Percentiles rank a stretch among this genome's conserved stretches.
phyloP scores from a whole-genome alignment of 2,797 vertebrate species.

The Sebastolobus alascanus region DNA sequence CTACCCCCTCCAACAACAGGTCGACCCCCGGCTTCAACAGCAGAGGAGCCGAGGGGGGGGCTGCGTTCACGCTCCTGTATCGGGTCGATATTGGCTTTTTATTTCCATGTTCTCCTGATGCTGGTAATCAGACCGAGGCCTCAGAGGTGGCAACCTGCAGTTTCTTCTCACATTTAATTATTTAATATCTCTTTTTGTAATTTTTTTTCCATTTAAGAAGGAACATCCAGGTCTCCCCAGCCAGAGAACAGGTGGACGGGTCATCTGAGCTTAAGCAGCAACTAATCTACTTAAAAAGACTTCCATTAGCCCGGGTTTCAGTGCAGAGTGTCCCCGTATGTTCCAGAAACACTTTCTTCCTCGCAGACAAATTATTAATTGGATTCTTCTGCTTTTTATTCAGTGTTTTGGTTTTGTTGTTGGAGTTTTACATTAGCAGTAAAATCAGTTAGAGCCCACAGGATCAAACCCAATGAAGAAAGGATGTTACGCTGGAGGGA shows the following conservation, averaged over 20 bases:
- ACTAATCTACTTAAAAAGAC: conserved; percentile 52
- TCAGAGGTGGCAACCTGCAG: conserved; percentile 17
- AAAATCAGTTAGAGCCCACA: background rate
- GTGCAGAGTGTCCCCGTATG: background rate
- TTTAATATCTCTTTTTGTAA: background rate
- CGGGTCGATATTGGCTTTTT: background rate
- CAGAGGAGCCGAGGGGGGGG: background rate
- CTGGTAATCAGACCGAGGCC: background rate
- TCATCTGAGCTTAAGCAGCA: conserved; percentile 34
- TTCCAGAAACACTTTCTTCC: background rate
- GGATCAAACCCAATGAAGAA: background rate
- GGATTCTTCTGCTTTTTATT: background rate
- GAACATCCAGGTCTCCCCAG: conserved; percentile 19
- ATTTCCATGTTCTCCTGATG: background rate
- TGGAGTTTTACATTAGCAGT: background rate
- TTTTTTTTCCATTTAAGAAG: conserved; percentile 27
- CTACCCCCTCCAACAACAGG: conserved; percentile 48
- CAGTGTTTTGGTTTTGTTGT: background rate
- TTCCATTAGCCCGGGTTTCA: conserved; percentile 41
- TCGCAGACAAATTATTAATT: background rate
- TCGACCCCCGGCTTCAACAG: conserved; percentile 39
- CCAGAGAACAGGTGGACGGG: conserved; percentile 28
- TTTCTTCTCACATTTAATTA: conserved; percentile 16
- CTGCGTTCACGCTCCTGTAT: background rate
- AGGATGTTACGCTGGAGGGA: background rate